These are phyloP conservation scores for Pristionchus exspectatus DNA, from an alignment of 2,888 invertebrate genomes.

Conservation along the genomic window DNA sequence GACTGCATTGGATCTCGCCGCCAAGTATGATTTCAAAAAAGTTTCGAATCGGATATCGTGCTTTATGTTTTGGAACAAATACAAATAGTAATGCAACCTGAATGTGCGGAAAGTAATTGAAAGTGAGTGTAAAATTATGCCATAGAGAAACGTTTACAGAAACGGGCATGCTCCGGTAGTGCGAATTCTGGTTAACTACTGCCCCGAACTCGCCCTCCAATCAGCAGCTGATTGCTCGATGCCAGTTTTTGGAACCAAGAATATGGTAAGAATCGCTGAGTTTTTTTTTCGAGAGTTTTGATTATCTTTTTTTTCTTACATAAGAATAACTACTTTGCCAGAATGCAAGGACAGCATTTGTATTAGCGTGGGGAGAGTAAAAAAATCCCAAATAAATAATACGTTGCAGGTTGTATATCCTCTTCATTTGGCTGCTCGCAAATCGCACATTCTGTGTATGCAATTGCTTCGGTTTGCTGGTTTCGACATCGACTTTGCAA, in stretches of 20 bases:
- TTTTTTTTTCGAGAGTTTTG: no score
- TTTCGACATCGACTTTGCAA: conserved; percentile 84
- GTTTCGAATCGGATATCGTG: no score
- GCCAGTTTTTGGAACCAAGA: background rate
- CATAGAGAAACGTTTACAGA: background rate
- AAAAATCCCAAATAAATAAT: background rate
- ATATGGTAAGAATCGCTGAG: background rate
- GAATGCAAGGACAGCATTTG: no score
- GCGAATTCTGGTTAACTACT: conserved; percentile 63
- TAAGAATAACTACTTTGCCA: no score
- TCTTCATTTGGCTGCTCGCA: conserved; percentile 87
- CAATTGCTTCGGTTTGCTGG: conserved; percentile 78
- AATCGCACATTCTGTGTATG: conserved; percentile 84
- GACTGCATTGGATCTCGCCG: conserved; percentile 93
- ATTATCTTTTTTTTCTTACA: no score
- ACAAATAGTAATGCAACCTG: no score
- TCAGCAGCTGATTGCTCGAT: conserved; percentile 62
- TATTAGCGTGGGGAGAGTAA: no score
- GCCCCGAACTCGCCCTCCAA: conserved; percentile 71
- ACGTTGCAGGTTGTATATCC: conserved; percentile 81
- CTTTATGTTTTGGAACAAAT: no score
- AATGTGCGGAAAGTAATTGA: background rate
- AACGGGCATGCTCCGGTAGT: conserved; percentile 68
- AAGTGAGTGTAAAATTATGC: background rate
- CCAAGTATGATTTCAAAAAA: conserved; percentile 83